phyloP scores from a whole-genome alignment of 1,140 invertebrate species.

The Delia radicum region DNA sequence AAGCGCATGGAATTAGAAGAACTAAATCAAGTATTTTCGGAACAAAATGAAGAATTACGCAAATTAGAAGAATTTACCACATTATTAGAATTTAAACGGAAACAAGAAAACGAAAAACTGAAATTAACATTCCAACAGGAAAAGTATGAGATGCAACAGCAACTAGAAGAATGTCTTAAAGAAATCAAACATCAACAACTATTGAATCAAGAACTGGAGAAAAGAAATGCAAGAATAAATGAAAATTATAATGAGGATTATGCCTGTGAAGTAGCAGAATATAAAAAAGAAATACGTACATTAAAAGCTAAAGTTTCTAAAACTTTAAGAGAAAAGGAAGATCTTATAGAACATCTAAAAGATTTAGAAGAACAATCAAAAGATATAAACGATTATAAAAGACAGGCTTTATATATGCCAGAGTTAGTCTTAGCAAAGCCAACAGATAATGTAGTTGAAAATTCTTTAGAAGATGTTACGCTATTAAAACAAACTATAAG shows the following conservation, averaged over 20 bases:
- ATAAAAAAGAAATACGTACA: constrained; percentile 19
- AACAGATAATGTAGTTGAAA: not conserved
- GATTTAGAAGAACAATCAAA: constrained; percentile 3
- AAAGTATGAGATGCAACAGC: constrained; percentile 26
- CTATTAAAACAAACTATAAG: not conserved
- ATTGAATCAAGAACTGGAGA: not conserved
- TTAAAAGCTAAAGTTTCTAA: not conserved
- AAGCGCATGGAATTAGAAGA: constrained; percentile 43
- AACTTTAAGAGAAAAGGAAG: not conserved
- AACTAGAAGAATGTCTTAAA: constrained; percentile 34
- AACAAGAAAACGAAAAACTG: constrained; percentile 35
- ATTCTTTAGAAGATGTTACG: not conserved
- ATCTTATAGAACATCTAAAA: not conserved
- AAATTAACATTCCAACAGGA: constrained; percentile 35
- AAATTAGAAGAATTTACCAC: constrained; percentile 37
- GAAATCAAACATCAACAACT: constrained; percentile 31
- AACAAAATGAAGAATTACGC: constrained; percentile 44
- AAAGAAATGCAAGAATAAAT: constrained; percentile 12
- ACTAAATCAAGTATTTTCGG: constrained; percentile 43
- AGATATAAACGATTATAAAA: not conserved
- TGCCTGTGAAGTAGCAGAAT: not conserved
- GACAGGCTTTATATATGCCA: not conserved
- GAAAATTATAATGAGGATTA: constrained; percentile 19
- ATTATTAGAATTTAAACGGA: constrained; percentile 31
- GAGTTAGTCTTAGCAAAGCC: not conserved